Conservation (phyloP, 2,888 invertebrate genomes). For the Erebia palarica region DNA sequence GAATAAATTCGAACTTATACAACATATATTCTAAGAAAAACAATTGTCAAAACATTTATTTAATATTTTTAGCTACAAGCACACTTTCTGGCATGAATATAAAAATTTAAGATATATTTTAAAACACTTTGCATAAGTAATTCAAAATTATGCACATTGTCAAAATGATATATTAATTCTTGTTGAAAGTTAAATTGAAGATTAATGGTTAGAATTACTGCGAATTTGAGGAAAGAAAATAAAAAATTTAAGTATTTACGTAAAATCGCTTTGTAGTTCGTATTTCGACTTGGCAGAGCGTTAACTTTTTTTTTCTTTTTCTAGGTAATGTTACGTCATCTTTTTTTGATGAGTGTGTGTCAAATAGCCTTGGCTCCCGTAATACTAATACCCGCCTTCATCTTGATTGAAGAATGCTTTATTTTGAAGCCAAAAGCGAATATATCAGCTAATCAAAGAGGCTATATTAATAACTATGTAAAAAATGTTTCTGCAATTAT, state of each 20-base stretch:
- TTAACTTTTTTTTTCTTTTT: not conserved
- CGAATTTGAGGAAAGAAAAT: not conserved
- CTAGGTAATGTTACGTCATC: slow-evolving; percentile 10
- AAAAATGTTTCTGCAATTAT: no score
- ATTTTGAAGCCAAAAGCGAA: not conserved
- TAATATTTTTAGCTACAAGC: not conserved
- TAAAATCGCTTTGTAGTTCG: slow-evolving; percentile 3
- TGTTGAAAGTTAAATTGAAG: not conserved
- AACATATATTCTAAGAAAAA: no score
- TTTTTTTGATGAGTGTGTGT: slow-evolving; percentile 23
- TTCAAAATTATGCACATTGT: not conserved
- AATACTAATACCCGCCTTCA: slow-evolving; percentile 60
- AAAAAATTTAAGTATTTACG: no score
- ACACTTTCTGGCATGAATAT: no score
- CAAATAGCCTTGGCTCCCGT: slow-evolving; percentile 54
- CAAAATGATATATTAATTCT: not conserved
- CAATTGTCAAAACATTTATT: not conserved
- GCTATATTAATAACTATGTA: no score
- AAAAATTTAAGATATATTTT: no score
- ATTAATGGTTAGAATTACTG: not conserved
- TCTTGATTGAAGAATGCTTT: slow-evolving; percentile 52
- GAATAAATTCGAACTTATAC: no score
- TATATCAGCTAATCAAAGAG: no score
- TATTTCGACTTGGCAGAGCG: slow-evolving; percentile 6
- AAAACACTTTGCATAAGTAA: no score